Evolutionary conservation across 2,797 vertebrate genomes (phyloP).

Genomic region (Sebastes diploproa): DNA sequence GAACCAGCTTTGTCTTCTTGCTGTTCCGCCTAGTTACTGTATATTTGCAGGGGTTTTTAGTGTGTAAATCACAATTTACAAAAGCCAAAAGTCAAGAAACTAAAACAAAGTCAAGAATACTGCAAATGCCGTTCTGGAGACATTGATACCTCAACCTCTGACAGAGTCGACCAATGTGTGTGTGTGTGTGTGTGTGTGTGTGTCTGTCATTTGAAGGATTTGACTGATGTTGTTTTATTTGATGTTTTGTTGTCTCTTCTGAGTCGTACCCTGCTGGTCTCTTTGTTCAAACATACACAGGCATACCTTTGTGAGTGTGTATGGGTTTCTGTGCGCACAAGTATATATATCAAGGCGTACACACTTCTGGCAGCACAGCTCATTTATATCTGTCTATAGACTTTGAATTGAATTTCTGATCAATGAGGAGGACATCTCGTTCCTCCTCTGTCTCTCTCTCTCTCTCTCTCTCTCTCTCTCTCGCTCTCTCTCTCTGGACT

Average conservation of each 20-base stretch:
- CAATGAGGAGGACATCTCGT: constrained; percentile 66
- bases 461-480: neutral
- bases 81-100: neutral
- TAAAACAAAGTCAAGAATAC: neutral
- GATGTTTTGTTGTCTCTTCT: neutral
- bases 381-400: constrained; percentile 79
- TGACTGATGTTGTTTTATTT: constrained; percentile 11
- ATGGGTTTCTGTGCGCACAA: neutral
- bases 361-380: constrained; percentile 52
- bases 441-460: constrained; percentile 5
- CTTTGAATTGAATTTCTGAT: constrained; percentile 81
- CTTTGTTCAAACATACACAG: neutral
- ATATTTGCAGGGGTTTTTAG: too few species aligned
- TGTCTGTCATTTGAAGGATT: neutral
- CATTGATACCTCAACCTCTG: neutral
- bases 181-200: constrained; percentile 8
- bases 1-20: too few species aligned
- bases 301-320: neutral
- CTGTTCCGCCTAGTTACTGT: too few species aligned
- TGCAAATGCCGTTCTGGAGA: neutral
- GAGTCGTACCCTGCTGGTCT: neutral
- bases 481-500: constrained; percentile 3
- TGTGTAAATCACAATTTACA: too few species aligned
- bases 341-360: constrained; percentile 4
- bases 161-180: neutral